Base-by-base conservation (phyloP, 2,113 vertebrate species). In the Apodemus speciosus region DNA sequence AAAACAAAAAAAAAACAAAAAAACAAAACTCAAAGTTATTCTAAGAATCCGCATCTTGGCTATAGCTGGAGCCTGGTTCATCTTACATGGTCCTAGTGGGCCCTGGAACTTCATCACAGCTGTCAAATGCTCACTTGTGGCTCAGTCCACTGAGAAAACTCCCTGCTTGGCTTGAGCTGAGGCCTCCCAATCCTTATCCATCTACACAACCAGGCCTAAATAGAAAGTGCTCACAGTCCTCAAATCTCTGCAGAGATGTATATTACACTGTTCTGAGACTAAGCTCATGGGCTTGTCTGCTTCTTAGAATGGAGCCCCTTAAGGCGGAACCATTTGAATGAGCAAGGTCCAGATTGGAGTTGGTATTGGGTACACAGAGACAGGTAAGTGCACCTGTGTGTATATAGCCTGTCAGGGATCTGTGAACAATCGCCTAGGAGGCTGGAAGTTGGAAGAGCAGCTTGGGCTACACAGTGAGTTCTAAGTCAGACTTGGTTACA, bases 121-220 rank as follows among this genome's bases (percentile, higher is more conserved):
- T 27, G 3, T 1, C 6, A 0, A 16, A 64, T 10, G 49, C n/a
- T 27, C 16, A 40, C 32, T 7, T n/a, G 16, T 51, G 77, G 11
- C 43, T 64, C 6, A 6, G 38, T 21, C 25, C 16, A 8, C 13
- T 6, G 73, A 35, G 43, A 56, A 25, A 7, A 62, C 10, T 4
- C 8, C 38, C 35, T 38, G 15, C n/a, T 40, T 6, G 6, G 51
- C 51, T 80, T 18, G 23, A 14, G 71, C 53, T 9, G 2, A 8
- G 16, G 9, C 0, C 20, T 49, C 25, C 71, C 20, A 5, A 32
- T n/a, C 32, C 43, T 23, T 0, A 0, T 9, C 3, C 58, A 15
- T 35, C 62, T 25, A 53, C 11, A 11, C 23, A 38, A 27, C 58
- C 43, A 7, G 1, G 0, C 9, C 2, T 35, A 0, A 14, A 7